Base-by-base conservation (phyloP, 2,113 vertebrate species). In the Oryzias melastigma region DNA sequence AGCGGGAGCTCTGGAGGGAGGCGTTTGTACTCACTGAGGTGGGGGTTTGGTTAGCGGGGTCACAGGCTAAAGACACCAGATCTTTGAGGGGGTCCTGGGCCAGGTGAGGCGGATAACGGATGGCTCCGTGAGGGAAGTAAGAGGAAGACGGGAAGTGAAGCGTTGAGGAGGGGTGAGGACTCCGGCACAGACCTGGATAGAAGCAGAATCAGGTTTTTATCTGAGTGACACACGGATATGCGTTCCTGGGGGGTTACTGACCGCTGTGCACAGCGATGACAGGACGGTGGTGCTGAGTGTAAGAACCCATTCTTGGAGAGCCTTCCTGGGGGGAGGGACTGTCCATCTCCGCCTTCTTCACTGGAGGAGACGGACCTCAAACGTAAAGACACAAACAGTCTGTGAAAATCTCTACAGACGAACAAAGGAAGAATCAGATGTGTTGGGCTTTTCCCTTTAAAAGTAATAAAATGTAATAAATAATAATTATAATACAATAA, bases 231-330 rank as follows among this genome's bases (percentile, higher is more conserved):
- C 44, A 17, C 8, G 35, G 14, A 14, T 29, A 8, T 24, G 18
- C 17, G 0, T 27, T 13, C n/a, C 8, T 5, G 10, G 52, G 42
- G 62, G 17, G 13, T 14, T 35, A 75, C 97, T 91, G 80, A 99
- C 97, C 97, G 46, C 96, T 97, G 92, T 99, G 96, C 81, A 98
- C 95, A 2, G 97, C 95, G 8, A 99, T 99, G 90, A 99, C 96
- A 0, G 97, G 97, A 88, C 96, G 93, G 89, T 98, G 97, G 88
- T 98, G 97, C 86, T 98, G 97, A 0, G 96, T 98, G 88, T 95
- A 98, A 87, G 94, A 94, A 73, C 93, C 93, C 76, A 97, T 91
- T 52, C 97, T 93, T 14, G 96, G 96, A 0, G 97, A 98, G 73
- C 92, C 93, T 75, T 98, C 96, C 91, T 96, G 97, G 59, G 94